Evolutionary conservation across 2,888 invertebrate species (phyloP).

Genomic region (Eupithecia vulgata): DNA sequence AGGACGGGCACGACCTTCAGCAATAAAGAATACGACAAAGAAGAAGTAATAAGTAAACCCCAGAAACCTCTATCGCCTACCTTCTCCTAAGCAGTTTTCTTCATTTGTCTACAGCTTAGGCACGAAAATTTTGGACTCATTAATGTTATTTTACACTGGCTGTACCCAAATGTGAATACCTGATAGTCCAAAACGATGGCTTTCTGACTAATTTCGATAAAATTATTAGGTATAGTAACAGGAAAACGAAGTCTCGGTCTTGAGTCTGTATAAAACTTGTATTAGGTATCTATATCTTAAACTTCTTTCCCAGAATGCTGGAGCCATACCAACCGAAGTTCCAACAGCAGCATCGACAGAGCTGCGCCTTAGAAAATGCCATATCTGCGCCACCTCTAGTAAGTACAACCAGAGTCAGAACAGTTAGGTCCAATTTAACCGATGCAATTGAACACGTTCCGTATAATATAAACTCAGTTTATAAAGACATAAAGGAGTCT

Average conservation of each 20-base stretch:
- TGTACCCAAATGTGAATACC: neutral
- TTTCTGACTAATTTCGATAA: neutral
- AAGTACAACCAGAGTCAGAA: conserved; percentile 49
- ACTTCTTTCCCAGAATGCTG: conserved; percentile 86
- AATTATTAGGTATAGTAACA: neutral
- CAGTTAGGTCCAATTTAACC: neutral
- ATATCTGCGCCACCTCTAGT: conserved; percentile 75
- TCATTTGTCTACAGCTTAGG: neutral
- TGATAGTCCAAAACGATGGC: neutral
- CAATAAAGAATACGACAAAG: too few species aligned
- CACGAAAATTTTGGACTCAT: neutral
- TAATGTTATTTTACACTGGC: neutral
- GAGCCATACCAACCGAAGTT: conserved; percentile 96
- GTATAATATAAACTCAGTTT: too few species aligned
- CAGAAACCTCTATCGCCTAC: neutral
- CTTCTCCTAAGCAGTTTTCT: neutral
- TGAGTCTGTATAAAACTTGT: neutral
- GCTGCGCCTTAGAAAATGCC: conserved; percentile 86
- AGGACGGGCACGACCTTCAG: too few species aligned
- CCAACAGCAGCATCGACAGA: conserved; percentile 92
- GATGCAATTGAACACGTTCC: too few species aligned
- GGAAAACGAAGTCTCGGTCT: neutral
- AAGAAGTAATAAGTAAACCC: too few species aligned
- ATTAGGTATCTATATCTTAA: neutral
- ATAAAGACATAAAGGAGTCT: too few species aligned